Conservation (phyloP, 2,888 invertebrate genomes). For the Trichopoda pennipes region DNA sequence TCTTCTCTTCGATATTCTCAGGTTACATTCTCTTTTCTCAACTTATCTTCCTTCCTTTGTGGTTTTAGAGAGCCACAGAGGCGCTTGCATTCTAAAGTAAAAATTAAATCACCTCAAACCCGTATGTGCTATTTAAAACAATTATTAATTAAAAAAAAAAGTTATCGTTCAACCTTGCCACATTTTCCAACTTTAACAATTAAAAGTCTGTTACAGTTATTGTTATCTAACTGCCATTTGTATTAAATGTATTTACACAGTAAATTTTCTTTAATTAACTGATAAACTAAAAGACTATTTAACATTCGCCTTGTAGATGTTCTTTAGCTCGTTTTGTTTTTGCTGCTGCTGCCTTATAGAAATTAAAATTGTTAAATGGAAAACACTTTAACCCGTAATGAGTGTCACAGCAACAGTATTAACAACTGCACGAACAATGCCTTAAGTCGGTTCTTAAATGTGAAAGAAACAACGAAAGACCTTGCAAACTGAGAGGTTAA, state of each 20-base stretch:
- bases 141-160: neutral
- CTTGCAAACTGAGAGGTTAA: slow-evolving; percentile 7
- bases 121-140: too few relatives aligned
- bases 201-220: neutral
- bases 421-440: slow-evolving; percentile 1
- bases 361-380: slow-evolving; percentile 34
- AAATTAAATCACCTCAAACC: too few relatives aligned
- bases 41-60: too few relatives aligned
- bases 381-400: slow-evolving; percentile 33
- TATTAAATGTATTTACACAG: slow-evolving; percentile 9
- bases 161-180: slow-evolving; percentile 22
- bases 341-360: slow-evolving; percentile 12
- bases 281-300: slow-evolving; percentile 42
- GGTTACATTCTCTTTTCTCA: neutral
- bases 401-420: slow-evolving; percentile 1
- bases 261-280: slow-evolving; percentile 45
- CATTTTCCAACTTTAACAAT: neutral
- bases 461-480: slow-evolving; percentile 3
- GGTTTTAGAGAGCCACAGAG: too few relatives aligned
- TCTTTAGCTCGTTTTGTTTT: slow-evolving; percentile 18
- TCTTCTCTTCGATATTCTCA: neutral
- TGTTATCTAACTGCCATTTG: slow-evolving; percentile 25
- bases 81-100: too few relatives aligned
- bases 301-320: slow-evolving; percentile 33
- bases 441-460: slow-evolving; percentile 1